A percentile compares a stretch with the other conserved stretches of the same genome.
phyloP scores from a whole-genome alignment of 2,797 vertebrate species.

The Aeoliscus strigatus region DNA sequence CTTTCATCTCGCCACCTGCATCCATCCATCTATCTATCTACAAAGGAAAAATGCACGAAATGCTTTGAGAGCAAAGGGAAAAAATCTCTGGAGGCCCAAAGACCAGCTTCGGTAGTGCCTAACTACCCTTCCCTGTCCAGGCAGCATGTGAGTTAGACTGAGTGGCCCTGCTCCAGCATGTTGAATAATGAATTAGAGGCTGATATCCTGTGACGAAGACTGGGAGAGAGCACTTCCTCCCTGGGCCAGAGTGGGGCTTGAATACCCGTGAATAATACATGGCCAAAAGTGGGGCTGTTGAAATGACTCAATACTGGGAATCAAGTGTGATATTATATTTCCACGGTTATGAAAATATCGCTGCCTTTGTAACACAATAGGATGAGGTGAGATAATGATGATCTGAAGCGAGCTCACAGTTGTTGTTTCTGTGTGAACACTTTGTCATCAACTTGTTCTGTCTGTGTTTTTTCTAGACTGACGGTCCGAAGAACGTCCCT shows the following conservation, averaged over 20 bases:
- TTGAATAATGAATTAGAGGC: slow-evolving; percentile 99
- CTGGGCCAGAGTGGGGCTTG: slow-evolving; percentile 94
- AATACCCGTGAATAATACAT: slow-evolving; percentile 99
- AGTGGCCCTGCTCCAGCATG: slow-evolving; percentile 89
- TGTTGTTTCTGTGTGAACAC: slow-evolving; percentile 17
- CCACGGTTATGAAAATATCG: slow-evolving; percentile 92
- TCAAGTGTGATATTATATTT: slow-evolving; percentile 98
- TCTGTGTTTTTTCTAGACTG: slow-evolving; percentile 11
- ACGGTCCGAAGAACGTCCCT: slow-evolving; percentile 1
- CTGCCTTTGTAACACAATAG: slow-evolving; percentile 76
- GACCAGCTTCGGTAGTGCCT: slow-evolving; percentile 44
- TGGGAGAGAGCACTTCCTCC: slow-evolving; percentile 98
- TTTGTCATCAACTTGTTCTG: slow-evolving; percentile 19
- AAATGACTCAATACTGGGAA: slow-evolving; percentile 98
- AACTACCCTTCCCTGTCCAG: slow-evolving; percentile 53
- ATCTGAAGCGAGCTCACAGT: slow-evolving; percentile 25
- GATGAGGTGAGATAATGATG: slow-evolving; percentile 65
- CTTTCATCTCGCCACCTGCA: slow-evolving; percentile 6
- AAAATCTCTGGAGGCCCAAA: slow-evolving; percentile 79
- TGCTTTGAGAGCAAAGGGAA: slow-evolving; percentile 68
- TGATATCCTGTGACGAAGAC: slow-evolving; percentile 95
- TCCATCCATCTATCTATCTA: slow-evolving; percentile 18
- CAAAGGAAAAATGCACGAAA: slow-evolving; percentile 23
- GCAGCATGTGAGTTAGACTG: slow-evolving; percentile 74
- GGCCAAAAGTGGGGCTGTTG: slow-evolving; percentile 93